Evolutionary conservation across 2,888 invertebrate species (phyloP), one percentile per base, ranked within the genome.

Genomic region (Sturmia bella): DNA sequence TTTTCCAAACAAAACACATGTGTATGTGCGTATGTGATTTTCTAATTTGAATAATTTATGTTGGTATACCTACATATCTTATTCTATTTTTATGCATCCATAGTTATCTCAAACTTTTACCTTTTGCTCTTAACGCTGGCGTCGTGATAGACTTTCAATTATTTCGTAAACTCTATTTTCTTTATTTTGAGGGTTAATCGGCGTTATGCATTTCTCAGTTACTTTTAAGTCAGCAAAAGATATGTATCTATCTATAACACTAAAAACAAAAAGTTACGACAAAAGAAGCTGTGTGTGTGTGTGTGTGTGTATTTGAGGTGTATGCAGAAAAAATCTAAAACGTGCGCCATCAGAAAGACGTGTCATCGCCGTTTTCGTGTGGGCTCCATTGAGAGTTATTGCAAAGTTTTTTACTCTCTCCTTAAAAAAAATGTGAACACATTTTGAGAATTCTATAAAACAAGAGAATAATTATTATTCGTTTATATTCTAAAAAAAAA

Each of bases 171-270:
- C 64, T 70, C 43, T 63, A 37, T 74, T 37, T 64, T 37, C 66
- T 74, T 48, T 21, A 37, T 56, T 64, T 80, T 66, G 57, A 37
- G 82, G 82, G 84, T 84, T 82, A 82, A 82, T 80, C 70, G 50
- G 21, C 9, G 81, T 64, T 61, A 76, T 80, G 73, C 66, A 84
- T 75, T 72, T 72, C 69, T 77, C 61, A 50, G 43, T 66, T 64
- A 32, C 45, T 52, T 56, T 72, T 45, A 66, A 78, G 72, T 78
- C 66, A 63, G 68, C 75, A 77, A 72, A 76, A 68, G 80, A 84
- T 80, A 70, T 81, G 80, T 83, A 84, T 83, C 80, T 78, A 80
- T 75, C 59, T 72, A 61, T 63, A 66, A 68, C 57, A 12, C n/a
- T n/a, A 17, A 50, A 19, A 63, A n/a, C 32, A 57, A 11, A 19